These are phyloP conservation scores for Thunnus maccoyii DNA, from an alignment of 2,113 vertebrate species.

Conservation along the genomic window DNA sequence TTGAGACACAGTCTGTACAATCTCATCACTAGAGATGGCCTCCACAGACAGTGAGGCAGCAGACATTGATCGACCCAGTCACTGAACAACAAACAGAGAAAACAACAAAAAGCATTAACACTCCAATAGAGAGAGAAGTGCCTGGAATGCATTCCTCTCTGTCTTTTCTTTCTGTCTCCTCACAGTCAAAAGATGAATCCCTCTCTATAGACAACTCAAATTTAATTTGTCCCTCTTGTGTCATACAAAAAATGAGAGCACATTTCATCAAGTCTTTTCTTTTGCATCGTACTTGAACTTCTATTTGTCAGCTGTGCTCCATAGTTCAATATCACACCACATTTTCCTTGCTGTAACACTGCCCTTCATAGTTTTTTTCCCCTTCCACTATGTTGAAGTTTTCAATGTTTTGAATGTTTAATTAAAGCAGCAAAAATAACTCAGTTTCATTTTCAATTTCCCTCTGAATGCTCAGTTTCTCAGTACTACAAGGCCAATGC, in stretches of 20 bases:
- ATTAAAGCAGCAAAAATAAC: not conserved
- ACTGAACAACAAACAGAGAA: conserved; percentile 52
- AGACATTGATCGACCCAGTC: conserved; percentile 54
- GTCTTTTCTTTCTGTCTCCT: conserved; percentile 18
- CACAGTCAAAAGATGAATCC: conserved; percentile 49
- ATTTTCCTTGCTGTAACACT: not conserved
- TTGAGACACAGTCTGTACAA: conserved; percentile 36
- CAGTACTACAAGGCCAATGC: not conserved
- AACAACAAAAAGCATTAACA: conserved; percentile 49
- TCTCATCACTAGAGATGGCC: conserved; percentile 36
- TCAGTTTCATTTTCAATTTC: not conserved
- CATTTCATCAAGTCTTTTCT: conserved; percentile 49
- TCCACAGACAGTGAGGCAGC: conserved; percentile 45
- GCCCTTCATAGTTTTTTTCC: not conserved
- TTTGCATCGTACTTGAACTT: conserved; percentile 54
- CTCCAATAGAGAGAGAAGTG: conserved; percentile 45
- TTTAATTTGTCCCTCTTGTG: conserved; percentile 53
- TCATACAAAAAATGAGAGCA: conserved; percentile 38
- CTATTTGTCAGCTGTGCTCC: conserved; percentile 44
- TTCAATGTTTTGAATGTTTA: not conserved
- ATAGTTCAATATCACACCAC: conserved; percentile 26
- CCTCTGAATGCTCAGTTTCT: not conserved
- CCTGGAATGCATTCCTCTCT: conserved; percentile 41
- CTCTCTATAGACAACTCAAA: conserved; percentile 45
- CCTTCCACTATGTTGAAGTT: not conserved